Evolutionary conservation across 2,113 vertebrate species (phyloP), one percentile per base, ranked within the genome.

Genomic region (Thalassoma bifasciatum): DNA sequence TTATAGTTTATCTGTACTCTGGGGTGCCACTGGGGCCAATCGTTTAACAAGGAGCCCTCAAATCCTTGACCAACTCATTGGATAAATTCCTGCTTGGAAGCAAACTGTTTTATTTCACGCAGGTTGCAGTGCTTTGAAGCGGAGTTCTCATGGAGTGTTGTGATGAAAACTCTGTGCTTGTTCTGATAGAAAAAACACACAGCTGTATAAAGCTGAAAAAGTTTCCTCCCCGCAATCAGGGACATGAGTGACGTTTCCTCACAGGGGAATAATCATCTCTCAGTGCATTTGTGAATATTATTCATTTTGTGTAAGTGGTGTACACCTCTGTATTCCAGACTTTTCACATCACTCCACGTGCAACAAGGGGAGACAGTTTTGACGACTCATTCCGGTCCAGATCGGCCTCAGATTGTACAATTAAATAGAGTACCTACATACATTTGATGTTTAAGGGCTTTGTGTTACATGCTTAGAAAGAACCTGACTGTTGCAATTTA

Each of bases 261-360:
- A 66, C 88, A 10, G 42, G 89, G 85, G 90, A 88, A 72, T 87
- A 89, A 90, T 87, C 90, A 83, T 81, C 46, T 51, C 37, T 67
- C 63, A 65, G 46, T 12, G 75, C 77, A 37, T 70, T 61, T 72
- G 64, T 37, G 52, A 79, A 75, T 81, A 77, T 83, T 84, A 88
- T 89, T 73, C 70, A 70, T 54, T 66, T 79, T 72, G 57, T 74
- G 46, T 58, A 53, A 66, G 69, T 64, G 44, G 24, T 56, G 14
- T 47, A 53, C 56, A 46, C 66, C 26, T 22, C 54, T 72, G 23
- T 63, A 52, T 70, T 82, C 73, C 87, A 87, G 81, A 71, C 68
- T 85, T 67, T 83, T 75, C 13, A 70, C 46, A 14, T 89, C 78
- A 58, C 5, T 26, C 51, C 69, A 12, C 1, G 8, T 8, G 5